Percentiles rank a stretch among this genome's conserved stretches.
Evolutionary conservation across 2,888 invertebrate genomes (phyloP).

Genomic region (Eristalis arbustorum): DNA sequence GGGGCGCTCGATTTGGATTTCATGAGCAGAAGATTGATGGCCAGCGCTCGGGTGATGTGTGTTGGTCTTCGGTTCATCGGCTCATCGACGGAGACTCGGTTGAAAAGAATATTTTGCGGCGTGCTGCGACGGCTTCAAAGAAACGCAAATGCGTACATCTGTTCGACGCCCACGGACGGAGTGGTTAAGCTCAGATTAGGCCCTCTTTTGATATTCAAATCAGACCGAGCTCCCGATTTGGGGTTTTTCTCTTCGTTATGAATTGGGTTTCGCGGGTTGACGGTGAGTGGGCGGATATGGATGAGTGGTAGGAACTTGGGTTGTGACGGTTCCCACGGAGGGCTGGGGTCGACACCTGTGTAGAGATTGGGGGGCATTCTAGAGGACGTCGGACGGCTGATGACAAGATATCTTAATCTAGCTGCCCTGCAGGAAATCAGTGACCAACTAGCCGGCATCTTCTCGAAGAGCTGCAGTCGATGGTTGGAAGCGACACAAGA

Average conservation of each 20-base stretch:
- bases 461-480: no score
- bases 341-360: no score
- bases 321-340: no score
- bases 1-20: conserved; percentile 20
- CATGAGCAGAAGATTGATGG: conserved; percentile 10
- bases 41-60: not conserved
- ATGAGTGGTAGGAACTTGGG: no score
- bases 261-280: not conserved
- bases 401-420: no score
- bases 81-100: not conserved
- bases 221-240: not conserved
- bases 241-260: not conserved
- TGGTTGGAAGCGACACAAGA: no score
- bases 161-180: not conserved
- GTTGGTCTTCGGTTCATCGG: not conserved
- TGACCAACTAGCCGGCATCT: no score
- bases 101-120: not conserved
- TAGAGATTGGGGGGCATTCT: no score
- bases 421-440: no score
- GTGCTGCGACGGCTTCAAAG: not conserved
- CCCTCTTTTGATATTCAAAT: not conserved
- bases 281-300: no score
- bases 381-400: no score
- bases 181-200: not conserved
- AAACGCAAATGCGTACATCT: not conserved